Evolutionary conservation across 2,113 vertebrate species (phyloP).

Genomic region (Hippocampus zosterae): DNA sequence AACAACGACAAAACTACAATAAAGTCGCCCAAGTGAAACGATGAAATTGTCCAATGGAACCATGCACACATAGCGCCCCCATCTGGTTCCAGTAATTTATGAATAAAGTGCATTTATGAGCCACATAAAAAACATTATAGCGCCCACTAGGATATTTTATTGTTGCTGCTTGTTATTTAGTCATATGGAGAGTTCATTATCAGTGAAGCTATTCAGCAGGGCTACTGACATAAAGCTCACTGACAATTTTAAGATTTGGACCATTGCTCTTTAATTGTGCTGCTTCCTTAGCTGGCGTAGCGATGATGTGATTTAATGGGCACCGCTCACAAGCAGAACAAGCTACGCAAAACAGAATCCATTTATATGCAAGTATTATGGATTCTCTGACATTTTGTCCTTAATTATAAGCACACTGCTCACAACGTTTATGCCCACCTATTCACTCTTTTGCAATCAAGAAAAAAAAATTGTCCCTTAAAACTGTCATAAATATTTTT

Average conservation of each 20-base stretch:
- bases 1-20: not conserved
- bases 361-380: constrained; percentile 23
- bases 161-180: not conserved
- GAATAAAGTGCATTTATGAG: not conserved
- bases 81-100: constrained; percentile 15
- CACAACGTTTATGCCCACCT: too few relatives aligned
- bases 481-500: not conserved
- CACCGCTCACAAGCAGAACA: constrained; percentile 24
- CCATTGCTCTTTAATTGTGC: constrained; percentile 24
- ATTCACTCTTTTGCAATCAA: not conserved
- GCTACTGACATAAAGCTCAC: not conserved
- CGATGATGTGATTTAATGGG: constrained; percentile 26
- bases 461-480: too few relatives aligned
- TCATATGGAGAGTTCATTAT: constrained; percentile 4
- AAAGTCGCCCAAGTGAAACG: not conserved
- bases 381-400: constrained; percentile 21
- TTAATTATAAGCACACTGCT: constrained; percentile 4
- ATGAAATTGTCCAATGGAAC: not conserved
- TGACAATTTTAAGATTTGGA: constrained; percentile 1
- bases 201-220: not conserved
- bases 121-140: not conserved
- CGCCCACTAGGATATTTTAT: not conserved
- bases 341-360: constrained; percentile 21
- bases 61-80: constrained; percentile 28
- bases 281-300: constrained; percentile 16